A percentile compares a stretch with the other conserved stretches of the same genome.
phyloP scores from a whole-genome alignment of 2,888 invertebrate genomes.

The Tachina lurida region DNA sequence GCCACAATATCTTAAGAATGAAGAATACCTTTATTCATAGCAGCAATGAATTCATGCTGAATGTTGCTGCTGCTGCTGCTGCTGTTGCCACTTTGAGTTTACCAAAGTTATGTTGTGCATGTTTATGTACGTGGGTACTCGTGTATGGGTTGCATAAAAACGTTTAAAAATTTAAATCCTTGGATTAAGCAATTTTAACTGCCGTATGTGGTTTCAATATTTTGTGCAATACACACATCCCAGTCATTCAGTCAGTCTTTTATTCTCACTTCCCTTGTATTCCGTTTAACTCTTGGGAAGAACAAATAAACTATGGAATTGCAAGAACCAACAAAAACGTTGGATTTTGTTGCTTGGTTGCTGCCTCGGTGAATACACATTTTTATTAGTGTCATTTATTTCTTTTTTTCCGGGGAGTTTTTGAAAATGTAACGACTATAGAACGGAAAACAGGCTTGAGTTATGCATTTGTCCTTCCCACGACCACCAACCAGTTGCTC shows the following conservation, averaged over 20 bases:
- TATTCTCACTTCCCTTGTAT: slow-evolving; percentile 10
- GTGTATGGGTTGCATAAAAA: slow-evolving; percentile 21
- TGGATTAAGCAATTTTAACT: slow-evolving; percentile 73
- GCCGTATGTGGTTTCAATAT: slow-evolving; percentile 71
- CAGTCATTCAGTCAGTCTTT: slow-evolving; percentile 9
- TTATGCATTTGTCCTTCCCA: slow-evolving; percentile 57
- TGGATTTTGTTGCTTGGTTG: not conserved
- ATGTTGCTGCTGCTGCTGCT: not conserved
- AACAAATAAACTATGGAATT: slow-evolving; percentile 18
- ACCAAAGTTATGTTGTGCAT: not conserved
- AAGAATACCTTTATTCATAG: not conserved
- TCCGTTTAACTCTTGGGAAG: not conserved
- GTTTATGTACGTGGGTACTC: not conserved
- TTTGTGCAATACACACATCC: slow-evolving; percentile 33
- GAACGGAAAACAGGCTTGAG: slow-evolving; percentile 42
- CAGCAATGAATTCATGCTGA: slow-evolving; percentile 30
- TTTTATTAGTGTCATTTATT: slow-evolving; percentile 34
- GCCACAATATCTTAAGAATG: slow-evolving; percentile 1
- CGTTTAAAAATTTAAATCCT: slow-evolving; percentile 70
- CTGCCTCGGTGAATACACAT: slow-evolving; percentile 30
- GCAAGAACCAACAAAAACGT: slow-evolving; percentile 16
- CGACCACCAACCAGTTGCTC: slow-evolving; percentile 20
- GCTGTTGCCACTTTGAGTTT: slow-evolving; percentile 1
- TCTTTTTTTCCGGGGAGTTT: slow-evolving; percentile 12
- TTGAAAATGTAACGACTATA: slow-evolving; percentile 30